Evolutionary conservation across 2,113 vertebrate species (phyloP).

Genomic region (human): GRCh38 chr15:47932001-47932500

Average conservation of each 20-base stretch:
- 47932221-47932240: not conserved
- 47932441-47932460: conserved; percentile 58
- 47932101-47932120: not conserved
- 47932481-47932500: conserved; percentile 42
- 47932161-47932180: not conserved
- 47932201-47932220: not conserved
- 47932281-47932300: not conserved
- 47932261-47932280: not conserved
- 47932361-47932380: not conserved
- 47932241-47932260: not conserved
- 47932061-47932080: not conserved
- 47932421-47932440: conserved; percentile 46
- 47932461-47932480: conserved; percentile 40
- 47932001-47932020: not conserved
- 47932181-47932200: not conserved
- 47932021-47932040: not conserved
- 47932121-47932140: conserved; percentile 21
- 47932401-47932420: not conserved
- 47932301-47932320: not conserved
- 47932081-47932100: not conserved
- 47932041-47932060: conserved; percentile 42
- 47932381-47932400: not conserved
- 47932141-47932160: not conserved
- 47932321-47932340: not conserved
- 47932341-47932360: not conserved